A percentile compares a stretch with the other conserved stretches of the same genome.
Conservation (phyloP, 1,140 invertebrate species). For the Eubasilissa regina region DNA sequence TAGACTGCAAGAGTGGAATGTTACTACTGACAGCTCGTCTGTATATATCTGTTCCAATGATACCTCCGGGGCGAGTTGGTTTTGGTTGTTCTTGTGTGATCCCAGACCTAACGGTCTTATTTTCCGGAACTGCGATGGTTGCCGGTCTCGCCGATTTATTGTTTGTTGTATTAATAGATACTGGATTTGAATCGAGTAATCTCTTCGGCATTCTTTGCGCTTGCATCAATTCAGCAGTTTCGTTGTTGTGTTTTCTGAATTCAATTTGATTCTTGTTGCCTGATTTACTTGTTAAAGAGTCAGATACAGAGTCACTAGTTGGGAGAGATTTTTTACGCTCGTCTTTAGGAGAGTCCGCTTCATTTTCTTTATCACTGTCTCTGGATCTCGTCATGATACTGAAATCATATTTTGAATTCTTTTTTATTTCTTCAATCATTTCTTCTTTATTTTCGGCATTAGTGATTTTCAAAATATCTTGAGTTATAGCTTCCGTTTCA, state of each 20-base stretch:
- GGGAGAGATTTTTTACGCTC: constrained; percentile 61
- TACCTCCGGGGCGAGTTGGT: not conserved
- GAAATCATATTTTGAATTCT: constrained; percentile 67
- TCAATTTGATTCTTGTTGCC: constrained; percentile 60
- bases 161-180: constrained; percentile 63
- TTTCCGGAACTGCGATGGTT: constrained; percentile 9
- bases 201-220: constrained; percentile 64
- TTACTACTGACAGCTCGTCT: constrained; percentile 67
- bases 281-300: constrained; percentile 63
- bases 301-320: constrained; percentile 59
- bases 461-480: constrained; percentile 67
- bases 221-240: constrained; percentile 61
- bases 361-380: constrained; percentile 81
- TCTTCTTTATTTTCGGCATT: constrained; percentile 54
- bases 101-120: not conserved
- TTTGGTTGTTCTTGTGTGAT: not conserved
- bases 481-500: constrained; percentile 74
- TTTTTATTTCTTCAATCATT: constrained; percentile 44
- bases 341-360: constrained; percentile 65
- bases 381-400: constrained; percentile 73
- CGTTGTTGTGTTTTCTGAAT: constrained; percentile 57
- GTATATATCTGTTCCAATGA: constrained; percentile 43
- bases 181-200: constrained; percentile 67
- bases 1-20: constrained; percentile 56
- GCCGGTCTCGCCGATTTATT: constrained; percentile 11